These are phyloP conservation scores for Rotaria sp. DNA, from an alignment of 2,888 invertebrate species.

Conservation along the genomic window DNA sequence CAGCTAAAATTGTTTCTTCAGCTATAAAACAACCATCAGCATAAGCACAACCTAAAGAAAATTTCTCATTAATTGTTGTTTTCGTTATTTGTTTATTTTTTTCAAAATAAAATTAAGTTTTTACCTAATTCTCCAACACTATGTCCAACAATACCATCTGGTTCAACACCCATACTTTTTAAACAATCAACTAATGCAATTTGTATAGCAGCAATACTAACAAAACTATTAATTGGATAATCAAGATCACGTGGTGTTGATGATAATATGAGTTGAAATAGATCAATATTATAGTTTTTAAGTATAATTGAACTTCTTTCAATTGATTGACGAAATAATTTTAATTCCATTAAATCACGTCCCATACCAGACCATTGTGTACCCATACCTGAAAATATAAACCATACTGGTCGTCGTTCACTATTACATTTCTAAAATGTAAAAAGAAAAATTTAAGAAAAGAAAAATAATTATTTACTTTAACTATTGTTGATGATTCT, in stretches of 20 bases:
- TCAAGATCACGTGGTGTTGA: slow-evolving; percentile 72
- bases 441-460: neutral
- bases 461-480: slow-evolving; percentile 42
- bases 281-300: slow-evolving; percentile 70
- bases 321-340: slow-evolving; percentile 72
- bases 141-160: slow-evolving; percentile 91
- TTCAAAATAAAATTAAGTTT: neutral
- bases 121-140: slow-evolving; percentile 75
- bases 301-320: slow-evolving; percentile 70
- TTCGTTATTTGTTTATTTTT: no score
- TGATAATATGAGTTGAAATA: slow-evolving; percentile 71
- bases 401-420: slow-evolving; percentile 78
- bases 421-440: slow-evolving; percentile 48
- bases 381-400: slow-evolving; percentile 93
- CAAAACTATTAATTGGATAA: slow-evolving; percentile 79
- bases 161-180: slow-evolving; percentile 63
- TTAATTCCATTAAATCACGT: slow-evolving; percentile 72
- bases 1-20: slow-evolving; percentile 84
- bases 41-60: slow-evolving; percentile 72
- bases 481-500: slow-evolving; percentile 44
- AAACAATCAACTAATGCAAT: slow-evolving; percentile 49
- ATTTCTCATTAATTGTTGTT: no score
- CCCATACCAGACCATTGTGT: slow-evolving; percentile 96
- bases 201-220: slow-evolving; percentile 88
- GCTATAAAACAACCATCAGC: slow-evolving; percentile 88